These are phyloP conservation scores for Epinephelus moara DNA, from an alignment of 2,113 vertebrate species.

Conservation along the genomic window DNA sequence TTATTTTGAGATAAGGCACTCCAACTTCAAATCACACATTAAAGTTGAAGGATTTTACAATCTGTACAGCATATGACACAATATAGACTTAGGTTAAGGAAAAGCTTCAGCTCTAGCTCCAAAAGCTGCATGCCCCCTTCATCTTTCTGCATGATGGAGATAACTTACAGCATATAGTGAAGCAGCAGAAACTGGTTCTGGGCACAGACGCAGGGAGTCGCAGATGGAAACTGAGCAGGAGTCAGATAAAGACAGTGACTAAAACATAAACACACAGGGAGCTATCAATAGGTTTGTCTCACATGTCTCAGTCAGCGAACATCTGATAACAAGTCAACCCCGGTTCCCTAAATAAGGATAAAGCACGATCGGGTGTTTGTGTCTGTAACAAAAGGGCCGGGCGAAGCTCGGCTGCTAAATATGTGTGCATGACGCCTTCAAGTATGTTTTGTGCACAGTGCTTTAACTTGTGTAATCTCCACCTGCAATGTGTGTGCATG, in stretches of 20 bases:
- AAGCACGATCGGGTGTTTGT: background rate
- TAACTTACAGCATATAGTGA: background rate
- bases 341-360: conserved; percentile 29
- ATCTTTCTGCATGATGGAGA: background rate
- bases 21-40: background rate
- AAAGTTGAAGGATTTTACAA: background rate
- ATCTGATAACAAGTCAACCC: conserved; percentile 37
- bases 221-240: conserved; percentile 23
- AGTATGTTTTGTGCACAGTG: conserved; percentile 25
- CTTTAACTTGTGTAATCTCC: conserved; percentile 22
- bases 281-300: conserved; percentile 39
- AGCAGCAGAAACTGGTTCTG: conserved; percentile 27
- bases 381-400: background rate
- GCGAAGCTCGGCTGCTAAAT: background rate
- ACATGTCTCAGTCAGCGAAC: conserved; percentile 25
- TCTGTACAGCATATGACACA: background rate
- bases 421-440: conserved; percentile 19
- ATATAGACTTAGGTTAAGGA: background rate
- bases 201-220: background rate
- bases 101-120: background rate
- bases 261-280: conserved; percentile 25
- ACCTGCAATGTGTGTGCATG: conserved; percentile 11
- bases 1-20: too few species aligned
- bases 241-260: background rate
- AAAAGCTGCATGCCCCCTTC: background rate